Evolutionary conservation across 2,797 vertebrate species (phyloP).

Genomic region (Siniperca undulata): DNA sequence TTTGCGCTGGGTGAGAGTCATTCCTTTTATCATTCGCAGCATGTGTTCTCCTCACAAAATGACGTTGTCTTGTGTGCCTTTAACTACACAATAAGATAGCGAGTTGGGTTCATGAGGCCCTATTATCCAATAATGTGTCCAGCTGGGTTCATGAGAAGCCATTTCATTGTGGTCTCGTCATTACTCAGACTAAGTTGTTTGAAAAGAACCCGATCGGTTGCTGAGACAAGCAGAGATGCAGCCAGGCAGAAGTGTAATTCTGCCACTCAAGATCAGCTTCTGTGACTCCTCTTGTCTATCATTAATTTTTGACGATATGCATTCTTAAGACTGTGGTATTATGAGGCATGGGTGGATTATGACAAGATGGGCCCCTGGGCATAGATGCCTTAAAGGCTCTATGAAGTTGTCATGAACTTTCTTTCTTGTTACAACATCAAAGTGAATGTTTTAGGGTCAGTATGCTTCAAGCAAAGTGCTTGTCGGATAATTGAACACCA

Average conservation of each 20-base stretch:
- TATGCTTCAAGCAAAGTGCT: not conserved
- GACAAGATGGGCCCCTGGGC: not conserved
- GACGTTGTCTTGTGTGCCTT: conserved; percentile 1
- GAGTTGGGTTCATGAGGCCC: conserved; percentile 11
- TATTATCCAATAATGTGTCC: conserved; percentile 29
- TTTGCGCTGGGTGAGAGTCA: conserved; percentile 9
- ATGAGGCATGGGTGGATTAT: not conserved
- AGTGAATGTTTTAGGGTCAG: not conserved
- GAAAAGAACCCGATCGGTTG: not conserved
- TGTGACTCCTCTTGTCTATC: not conserved
- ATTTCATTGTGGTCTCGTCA: conserved; percentile 11
- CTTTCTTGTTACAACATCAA: not conserved
- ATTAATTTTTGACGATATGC: not conserved
- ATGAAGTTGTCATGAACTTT: not conserved
- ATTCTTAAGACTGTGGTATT: not conserved
- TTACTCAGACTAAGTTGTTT: conserved; percentile 15
- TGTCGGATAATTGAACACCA: not conserved
- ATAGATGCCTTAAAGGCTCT: not conserved
- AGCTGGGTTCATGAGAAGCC: conserved; percentile 34
- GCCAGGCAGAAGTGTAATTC: not conserved
- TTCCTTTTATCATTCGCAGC: conserved; percentile 15
- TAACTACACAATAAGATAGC: conserved; percentile 10
- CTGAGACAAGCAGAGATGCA: not conserved
- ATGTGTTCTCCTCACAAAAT: conserved; percentile 14
- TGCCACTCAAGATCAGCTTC: not conserved